These are phyloP conservation scores for Araneus ventricosus DNA, from an alignment of 1,140 invertebrate genomes.

Conservation along the genomic window DNA sequence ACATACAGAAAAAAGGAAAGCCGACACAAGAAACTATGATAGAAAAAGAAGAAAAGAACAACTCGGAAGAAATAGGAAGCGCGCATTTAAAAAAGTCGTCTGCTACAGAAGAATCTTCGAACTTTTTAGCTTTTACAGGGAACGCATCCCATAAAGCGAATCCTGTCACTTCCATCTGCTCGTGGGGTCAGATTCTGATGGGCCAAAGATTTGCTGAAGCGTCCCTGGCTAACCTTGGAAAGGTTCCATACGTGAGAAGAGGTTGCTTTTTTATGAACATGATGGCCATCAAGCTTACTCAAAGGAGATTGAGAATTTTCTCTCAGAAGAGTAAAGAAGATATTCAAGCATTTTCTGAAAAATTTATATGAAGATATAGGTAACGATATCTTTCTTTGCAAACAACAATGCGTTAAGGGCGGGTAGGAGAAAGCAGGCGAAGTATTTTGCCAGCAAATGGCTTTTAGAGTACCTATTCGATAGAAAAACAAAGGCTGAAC, in stretches of 20 bases:
- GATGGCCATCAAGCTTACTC: not conserved
- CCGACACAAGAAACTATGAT: not conserved
- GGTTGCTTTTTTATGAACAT: not conserved
- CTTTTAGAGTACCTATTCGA: not conserved
- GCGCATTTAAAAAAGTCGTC: not conserved
- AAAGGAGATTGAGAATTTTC: not conserved
- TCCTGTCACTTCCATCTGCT: constrained; percentile 33
- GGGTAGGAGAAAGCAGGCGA: not conserved
- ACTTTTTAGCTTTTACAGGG: constrained; percentile 31
- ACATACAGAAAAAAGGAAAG: not conserved
- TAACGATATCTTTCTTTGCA: not conserved
- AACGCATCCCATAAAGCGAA: not conserved
- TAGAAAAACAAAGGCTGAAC: constrained; percentile 15
- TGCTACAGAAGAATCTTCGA: not conserved
- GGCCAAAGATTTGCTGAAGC: not conserved
- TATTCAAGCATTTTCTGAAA: not conserved
- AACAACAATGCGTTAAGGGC: not conserved
- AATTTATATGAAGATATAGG: not conserved
- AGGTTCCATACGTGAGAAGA: not conserved
- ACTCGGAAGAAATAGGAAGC: not conserved
- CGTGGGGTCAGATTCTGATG: not conserved
- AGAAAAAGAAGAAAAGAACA: not conserved
- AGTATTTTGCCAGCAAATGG: constrained; percentile 13
- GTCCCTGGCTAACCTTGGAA: not conserved
- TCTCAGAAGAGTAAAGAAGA: not conserved